Conservation (phyloP, 2,797 vertebrate genomes). For the Botia kubotai region DNA sequence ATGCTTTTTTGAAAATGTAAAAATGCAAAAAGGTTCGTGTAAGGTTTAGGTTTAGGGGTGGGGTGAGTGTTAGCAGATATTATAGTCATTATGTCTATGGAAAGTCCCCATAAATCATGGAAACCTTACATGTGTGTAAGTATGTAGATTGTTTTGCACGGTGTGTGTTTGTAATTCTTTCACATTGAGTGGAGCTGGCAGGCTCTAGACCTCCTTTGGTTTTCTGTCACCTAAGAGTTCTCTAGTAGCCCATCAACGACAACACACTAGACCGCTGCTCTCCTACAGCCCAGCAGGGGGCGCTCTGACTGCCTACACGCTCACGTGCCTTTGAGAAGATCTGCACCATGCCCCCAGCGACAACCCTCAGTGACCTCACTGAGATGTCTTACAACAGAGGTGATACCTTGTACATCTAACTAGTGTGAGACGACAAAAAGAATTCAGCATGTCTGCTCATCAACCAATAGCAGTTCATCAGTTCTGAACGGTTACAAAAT, state of each 20-base stretch:
- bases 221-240: constrained; percentile 80
- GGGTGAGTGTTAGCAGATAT: too few relatives aligned
- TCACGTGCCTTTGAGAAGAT: constrained; percentile 70
- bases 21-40: too few relatives aligned
- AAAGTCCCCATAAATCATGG: too few relatives aligned
- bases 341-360: constrained; percentile 68
- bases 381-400: constrained; percentile 63
- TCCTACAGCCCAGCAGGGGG: constrained; percentile 88
- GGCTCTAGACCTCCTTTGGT: constrained; percentile 79
- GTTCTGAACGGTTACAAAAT: too few relatives aligned
- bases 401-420: background rate
- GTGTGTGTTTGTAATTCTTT: constrained; percentile 33
- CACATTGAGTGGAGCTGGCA: constrained; percentile 84
- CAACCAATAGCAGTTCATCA: too few relatives aligned
- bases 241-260: constrained; percentile 80
- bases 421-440: background rate
- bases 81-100: too few relatives aligned
- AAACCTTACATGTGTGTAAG: background rate
- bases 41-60: too few relatives aligned
- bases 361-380: constrained; percentile 71
- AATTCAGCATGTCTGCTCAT: background rate
- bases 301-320: constrained; percentile 72
- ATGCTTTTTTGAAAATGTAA: too few relatives aligned
- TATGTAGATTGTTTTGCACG: background rate
- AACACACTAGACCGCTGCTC: constrained; percentile 69